These are phyloP conservation scores for Scleropages formosus DNA, from an alignment of 2,797 vertebrate genomes.

Conservation along the genomic window DNA sequence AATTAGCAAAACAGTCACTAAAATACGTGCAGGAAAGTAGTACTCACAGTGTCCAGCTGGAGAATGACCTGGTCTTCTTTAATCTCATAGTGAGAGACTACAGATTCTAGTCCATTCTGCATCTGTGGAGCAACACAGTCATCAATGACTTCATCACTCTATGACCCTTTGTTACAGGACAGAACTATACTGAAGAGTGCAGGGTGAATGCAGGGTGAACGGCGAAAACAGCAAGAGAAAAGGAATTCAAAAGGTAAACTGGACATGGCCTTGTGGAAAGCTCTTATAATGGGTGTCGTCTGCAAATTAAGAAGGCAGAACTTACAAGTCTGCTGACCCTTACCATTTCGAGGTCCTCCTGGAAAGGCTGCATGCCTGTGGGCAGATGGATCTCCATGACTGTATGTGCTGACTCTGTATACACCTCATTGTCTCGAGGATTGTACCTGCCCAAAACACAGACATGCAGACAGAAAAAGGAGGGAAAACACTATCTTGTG, in stretches of 20 bases:
- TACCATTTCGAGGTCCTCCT: slow-evolving; percentile 75
- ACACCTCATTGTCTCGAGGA: slow-evolving; percentile 55
- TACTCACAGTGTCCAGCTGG: slow-evolving; percentile 72
- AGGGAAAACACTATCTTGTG: slow-evolving; percentile 16
- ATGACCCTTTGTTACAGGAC: background rate
- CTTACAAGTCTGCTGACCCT: slow-evolving; percentile 38
- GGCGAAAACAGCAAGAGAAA: background rate
- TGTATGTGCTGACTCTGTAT: slow-evolving; percentile 68
- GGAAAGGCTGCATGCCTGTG: slow-evolving; percentile 72
- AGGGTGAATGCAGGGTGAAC: background rate
- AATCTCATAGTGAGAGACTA: slow-evolving; percentile 75
- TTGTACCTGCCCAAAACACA: slow-evolving; percentile 69
- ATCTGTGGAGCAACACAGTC: too few relatives aligned
- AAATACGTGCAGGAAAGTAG: slow-evolving; percentile 24
- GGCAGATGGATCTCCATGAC: slow-evolving; percentile 88
- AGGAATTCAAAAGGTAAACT: background rate
- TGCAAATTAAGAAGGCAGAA: background rate
- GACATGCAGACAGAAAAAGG: slow-evolving; percentile 10
- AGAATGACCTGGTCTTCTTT: slow-evolving; percentile 72
- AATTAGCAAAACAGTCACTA: background rate
- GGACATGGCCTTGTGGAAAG: background rate
- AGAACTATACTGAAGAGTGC: background rate
- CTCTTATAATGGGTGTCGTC: background rate
- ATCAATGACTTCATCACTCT: background rate
- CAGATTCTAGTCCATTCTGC: slow-evolving; percentile 63